Evolutionary conservation across 2,888 invertebrate species (phyloP).

Genomic region (Trichacis sp.): DNA sequence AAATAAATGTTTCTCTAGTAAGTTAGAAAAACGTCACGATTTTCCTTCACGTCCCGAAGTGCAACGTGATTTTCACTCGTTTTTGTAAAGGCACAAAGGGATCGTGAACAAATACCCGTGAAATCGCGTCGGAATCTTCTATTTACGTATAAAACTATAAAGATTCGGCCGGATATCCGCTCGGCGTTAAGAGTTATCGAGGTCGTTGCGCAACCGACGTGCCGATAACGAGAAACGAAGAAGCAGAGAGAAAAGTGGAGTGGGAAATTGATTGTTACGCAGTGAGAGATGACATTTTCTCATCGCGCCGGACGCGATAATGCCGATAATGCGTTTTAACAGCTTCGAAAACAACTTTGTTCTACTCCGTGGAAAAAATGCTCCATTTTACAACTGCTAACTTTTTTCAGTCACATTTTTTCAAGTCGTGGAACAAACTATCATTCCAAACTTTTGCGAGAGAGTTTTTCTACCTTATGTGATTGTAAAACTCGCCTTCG

Average conservation of each 20-base stretch:
- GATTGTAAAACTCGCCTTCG: too few species aligned
- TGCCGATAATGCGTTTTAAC: too few species aligned
- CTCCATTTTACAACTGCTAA: too few species aligned
- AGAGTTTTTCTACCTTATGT: too few species aligned
- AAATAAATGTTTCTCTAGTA: too few species aligned
- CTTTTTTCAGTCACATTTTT: too few species aligned
- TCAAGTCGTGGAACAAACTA: too few species aligned
- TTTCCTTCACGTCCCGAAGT: too few species aligned
- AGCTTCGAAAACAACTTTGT: too few species aligned
- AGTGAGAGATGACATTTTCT: constrained; percentile 19
- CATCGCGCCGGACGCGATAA: neutral
- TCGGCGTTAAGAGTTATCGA: constrained; percentile 52
- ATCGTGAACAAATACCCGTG: neutral
- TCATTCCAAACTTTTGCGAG: too few species aligned
- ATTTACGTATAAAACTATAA: constrained; percentile 30
- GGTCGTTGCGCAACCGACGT: constrained; percentile 51
- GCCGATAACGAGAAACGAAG: constrained; percentile 49
- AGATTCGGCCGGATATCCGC: constrained; percentile 61
- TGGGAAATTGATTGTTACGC: constrained; percentile 2
- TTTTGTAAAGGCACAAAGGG: neutral
- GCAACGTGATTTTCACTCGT: neutral
- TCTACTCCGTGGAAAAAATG: too few species aligned
- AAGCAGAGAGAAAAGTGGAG: constrained; percentile 22
- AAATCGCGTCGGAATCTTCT: neutral
- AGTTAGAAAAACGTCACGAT: too few species aligned